Percentiles rank a stretch among this genome's conserved stretches.
Conservation (phyloP, 1,140 invertebrate genomes). For the Himalopsyche phryganea region DNA sequence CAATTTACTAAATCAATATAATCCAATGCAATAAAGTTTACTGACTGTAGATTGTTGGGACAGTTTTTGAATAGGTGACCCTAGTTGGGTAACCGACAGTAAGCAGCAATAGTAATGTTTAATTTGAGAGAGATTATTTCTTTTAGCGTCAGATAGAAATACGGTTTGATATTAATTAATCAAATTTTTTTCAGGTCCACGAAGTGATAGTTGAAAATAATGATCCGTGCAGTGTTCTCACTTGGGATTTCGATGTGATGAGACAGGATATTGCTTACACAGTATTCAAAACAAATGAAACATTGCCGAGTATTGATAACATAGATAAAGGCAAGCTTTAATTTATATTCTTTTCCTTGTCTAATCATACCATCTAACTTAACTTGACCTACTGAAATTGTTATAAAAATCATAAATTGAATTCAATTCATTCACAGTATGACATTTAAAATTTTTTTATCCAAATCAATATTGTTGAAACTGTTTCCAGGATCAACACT, state of each 20-base stretch:
- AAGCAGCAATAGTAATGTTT: too few species aligned
- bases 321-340: slow-evolving; percentile 24
- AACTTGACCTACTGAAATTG: background rate
- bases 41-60: too few species aligned
- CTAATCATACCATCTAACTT: background rate
- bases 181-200: slow-evolving; percentile 69
- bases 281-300: slow-evolving; percentile 67
- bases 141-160: too few species aligned
- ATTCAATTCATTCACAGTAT: background rate
- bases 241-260: slow-evolving; percentile 96
- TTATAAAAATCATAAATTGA: background rate
- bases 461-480: too few species aligned
- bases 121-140: too few species aligned
- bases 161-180: too few species aligned
- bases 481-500: too few species aligned
- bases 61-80: too few species aligned
- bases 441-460: too few species aligned
- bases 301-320: slow-evolving; percentile 41
- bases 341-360: background rate
- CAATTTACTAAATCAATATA: too few species aligned
- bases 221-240: slow-evolving; percentile 85
- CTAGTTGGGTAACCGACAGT: too few species aligned
- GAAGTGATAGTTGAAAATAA: slow-evolving; percentile 80
- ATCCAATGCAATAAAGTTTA: too few species aligned
- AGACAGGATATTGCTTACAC: slow-evolving; percentile 85